Evolutionary conservation across 2,888 invertebrate species (phyloP).

Genomic region (Vanessa cardui): DNA sequence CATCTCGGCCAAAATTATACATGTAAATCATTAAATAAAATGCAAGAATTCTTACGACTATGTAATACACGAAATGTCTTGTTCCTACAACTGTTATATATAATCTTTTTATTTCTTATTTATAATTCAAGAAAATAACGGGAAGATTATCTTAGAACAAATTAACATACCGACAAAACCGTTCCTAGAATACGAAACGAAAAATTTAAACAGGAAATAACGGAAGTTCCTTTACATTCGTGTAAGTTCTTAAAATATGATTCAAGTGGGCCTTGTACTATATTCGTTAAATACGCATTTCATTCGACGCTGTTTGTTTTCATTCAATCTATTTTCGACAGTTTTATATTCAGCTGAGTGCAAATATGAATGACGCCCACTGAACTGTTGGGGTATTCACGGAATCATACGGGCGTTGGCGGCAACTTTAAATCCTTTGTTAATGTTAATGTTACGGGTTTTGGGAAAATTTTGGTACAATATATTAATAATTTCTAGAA

Average conservation of each 20-base stretch:
- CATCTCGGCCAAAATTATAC: no score
- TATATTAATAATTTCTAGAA: background rate
- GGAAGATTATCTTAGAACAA: background rate
- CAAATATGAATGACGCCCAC: constrained; percentile 27
- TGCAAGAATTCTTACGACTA: no score
- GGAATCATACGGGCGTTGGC: constrained; percentile 2
- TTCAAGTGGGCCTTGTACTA: constrained; percentile 21
- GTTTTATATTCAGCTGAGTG: constrained; percentile 16
- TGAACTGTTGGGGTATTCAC: constrained; percentile 5
- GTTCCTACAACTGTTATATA: no score
- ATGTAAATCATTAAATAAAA: no score
- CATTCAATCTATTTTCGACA: constrained; percentile 22
- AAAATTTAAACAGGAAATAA: constrained; percentile 15
- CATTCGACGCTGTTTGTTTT: constrained; percentile 23
- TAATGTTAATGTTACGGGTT: background rate
- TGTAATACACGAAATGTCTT: no score
- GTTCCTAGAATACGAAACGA: background rate
- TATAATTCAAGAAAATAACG: background rate
- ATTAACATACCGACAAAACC: background rate
- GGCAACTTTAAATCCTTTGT: constrained; percentile 3
- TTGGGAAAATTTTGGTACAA: background rate
- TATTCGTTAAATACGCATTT: constrained; percentile 17
- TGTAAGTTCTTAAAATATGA: constrained; percentile 22
- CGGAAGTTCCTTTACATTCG: constrained; percentile 19
- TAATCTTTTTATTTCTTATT: no score